Base-by-base conservation (phyloP, 2,888 invertebrate genomes). In the Megalurothrips usitatus region DNA sequence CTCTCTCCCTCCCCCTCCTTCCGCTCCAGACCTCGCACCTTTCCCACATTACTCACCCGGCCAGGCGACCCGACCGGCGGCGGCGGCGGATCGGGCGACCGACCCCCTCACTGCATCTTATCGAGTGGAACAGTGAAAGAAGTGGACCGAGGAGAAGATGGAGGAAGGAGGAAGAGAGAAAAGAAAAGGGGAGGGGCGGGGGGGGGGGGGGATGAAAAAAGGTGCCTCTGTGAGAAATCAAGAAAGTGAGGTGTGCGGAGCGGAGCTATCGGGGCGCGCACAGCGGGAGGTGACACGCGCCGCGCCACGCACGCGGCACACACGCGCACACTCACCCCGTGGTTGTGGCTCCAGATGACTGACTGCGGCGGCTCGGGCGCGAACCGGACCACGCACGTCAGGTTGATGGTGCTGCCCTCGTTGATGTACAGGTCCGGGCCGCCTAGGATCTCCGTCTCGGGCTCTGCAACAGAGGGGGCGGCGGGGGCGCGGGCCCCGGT, bases 351-450 rank as follows among this genome's bases (percentile, higher is more conserved):
- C 96, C 95, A 96, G 84, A 92, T 90, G 87, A 96, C 94, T 82
- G 92, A 91, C 82, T 92, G 94, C 23, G 95, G 95, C 79, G 95
- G 94, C 86, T 95, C 95, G 80, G 95, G 95, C 34, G 94, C 94
- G 86, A 93, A 94, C 85, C 92, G 91, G 81, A 95, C 94, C 85
- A 94, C 91, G 87, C 96, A 96, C 79, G 95, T 96, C 85, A 96
- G 88, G 89, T 96, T 96, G 88, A 96, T 96, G 82, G 95, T 96
- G 84, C 95, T 95, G 78, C 95, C 95, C 85, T 92, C 92, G 88
- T 95, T 94, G 87, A 95, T 94, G 88, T 92, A 94, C 85, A 95
- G 88, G 87, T 95, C 95, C 49, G 94, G 92, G 79, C 94, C 94
- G 63, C 95, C 95, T 84, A 93, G 88, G 85, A 95, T 92, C 88